Conservation (phyloP, 1,140 invertebrate species). For the Brachionus paranguensis region DNA sequence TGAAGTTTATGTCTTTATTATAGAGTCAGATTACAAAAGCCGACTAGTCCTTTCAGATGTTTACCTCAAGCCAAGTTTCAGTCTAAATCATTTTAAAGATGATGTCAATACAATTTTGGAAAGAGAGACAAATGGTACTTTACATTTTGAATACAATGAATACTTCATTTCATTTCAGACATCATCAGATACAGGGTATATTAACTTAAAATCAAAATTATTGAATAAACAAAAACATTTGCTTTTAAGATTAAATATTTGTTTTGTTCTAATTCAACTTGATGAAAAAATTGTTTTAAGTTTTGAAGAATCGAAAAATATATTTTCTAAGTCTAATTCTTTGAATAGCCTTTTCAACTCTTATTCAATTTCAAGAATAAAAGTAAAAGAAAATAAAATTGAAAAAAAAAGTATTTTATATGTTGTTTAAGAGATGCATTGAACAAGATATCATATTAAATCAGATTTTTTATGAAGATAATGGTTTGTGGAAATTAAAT, state of each 20-base stretch:
- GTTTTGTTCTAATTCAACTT: slow-evolving; percentile 5
- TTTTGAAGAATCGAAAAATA: not conserved
- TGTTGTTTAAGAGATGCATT: not conserved
- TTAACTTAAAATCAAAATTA: not conserved
- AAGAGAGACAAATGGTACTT: not conserved
- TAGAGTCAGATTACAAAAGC: not conserved
- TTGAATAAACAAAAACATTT: not conserved
- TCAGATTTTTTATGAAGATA: not conserved
- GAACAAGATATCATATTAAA: not conserved
- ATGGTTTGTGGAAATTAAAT: not conserved
- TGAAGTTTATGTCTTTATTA: not conserved
- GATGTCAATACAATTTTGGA: not conserved
- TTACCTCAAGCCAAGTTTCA: not conserved
- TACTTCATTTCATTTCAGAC: not conserved
- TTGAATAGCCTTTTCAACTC: not conserved
- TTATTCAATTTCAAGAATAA: not conserved
- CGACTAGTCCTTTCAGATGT: not conserved
- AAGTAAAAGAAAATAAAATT: not conserved
- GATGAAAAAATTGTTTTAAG: not conserved
- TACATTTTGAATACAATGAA: not conserved
- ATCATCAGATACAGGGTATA: not conserved
- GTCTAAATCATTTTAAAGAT: not conserved
- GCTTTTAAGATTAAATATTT: not conserved
- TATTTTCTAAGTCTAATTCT: not conserved
- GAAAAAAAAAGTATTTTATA: not conserved